Evolutionary conservation across 2,113 vertebrate genomes (phyloP).

Genomic region (Oxyura jamaicensis): DNA sequence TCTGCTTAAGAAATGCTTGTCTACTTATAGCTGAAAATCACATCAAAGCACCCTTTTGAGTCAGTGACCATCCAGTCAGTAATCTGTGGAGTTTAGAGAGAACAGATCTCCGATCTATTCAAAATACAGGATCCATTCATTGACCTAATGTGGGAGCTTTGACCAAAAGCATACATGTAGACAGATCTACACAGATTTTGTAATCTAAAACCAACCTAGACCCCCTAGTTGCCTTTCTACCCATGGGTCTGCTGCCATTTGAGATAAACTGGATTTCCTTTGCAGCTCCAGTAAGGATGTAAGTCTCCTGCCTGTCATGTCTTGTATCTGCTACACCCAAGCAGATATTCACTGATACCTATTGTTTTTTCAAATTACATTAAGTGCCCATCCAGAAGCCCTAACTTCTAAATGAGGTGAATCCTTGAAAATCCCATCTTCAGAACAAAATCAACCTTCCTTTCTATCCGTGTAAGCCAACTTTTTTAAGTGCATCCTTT

Average conservation of each 20-base stretch:
- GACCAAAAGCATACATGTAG: background rate
- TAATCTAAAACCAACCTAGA: background rate
- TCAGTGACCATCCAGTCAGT: accelerated
- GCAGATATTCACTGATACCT: background rate
- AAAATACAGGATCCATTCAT: background rate
- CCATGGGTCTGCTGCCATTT: background rate
- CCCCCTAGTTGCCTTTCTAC: background rate
- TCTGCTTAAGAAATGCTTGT: background rate
- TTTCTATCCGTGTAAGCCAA: background rate
- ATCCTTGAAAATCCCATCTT: background rate
- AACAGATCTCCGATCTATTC: background rate
- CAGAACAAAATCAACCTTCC: background rate
- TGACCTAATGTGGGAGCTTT: background rate
- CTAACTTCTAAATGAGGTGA: background rate
- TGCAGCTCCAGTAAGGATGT: background rate
- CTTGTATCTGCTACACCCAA: background rate
- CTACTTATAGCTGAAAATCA: background rate
- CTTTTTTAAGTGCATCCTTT: background rate
- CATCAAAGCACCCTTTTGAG: background rate
- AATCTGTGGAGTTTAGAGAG: background rate
- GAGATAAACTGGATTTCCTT: background rate
- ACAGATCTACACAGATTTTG: background rate
- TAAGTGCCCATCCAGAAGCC: background rate
- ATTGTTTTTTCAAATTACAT: background rate
- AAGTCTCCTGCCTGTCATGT: background rate